These are phyloP conservation scores for Acleris emargana DNA, from an alignment of 2,888 invertebrate genomes.

Conservation along the genomic window DNA sequence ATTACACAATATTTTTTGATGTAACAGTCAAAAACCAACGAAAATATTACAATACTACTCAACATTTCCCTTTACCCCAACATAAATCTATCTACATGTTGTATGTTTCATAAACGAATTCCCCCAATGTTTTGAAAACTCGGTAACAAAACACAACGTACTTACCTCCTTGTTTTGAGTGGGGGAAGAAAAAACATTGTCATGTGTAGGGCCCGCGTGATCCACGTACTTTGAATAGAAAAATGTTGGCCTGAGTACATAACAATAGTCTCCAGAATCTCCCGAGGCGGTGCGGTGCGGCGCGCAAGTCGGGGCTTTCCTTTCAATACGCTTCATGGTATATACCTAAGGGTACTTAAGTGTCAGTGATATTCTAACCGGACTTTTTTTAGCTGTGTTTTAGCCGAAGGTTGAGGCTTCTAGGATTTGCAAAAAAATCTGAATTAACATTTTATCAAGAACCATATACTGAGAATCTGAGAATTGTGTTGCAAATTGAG, in stretches of 20 bases:
- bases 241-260: slow-evolving; percentile 20
- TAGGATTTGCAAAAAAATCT: too few species aligned
- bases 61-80: not conserved
- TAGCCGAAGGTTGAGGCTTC: too few species aligned
- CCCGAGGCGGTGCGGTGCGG: slow-evolving; percentile 10
- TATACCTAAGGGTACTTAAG: not conserved
- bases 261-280: slow-evolving; percentile 13
- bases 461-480: too few species aligned
- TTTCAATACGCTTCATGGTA: slow-evolving; percentile 4
- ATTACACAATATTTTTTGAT: not conserved
- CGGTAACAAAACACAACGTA: slow-evolving; percentile 29
- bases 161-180: slow-evolving; percentile 29
- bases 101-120: slow-evolving; percentile 26
- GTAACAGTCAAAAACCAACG: not conserved
- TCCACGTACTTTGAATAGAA: slow-evolving; percentile 10
- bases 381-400: too few species aligned
- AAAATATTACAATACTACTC: not conserved
- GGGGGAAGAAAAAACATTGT: slow-evolving; percentile 23
- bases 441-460: too few species aligned
- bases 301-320: not conserved
- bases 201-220: slow-evolving; percentile 14
- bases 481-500: too few species aligned
- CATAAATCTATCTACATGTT: not conserved
- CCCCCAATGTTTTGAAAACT: slow-evolving; percentile 29
- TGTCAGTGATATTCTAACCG: too few species aligned